phyloP scores from a whole-genome alignment of 2,797 vertebrate species.

The Hirundo rustica region DNA sequence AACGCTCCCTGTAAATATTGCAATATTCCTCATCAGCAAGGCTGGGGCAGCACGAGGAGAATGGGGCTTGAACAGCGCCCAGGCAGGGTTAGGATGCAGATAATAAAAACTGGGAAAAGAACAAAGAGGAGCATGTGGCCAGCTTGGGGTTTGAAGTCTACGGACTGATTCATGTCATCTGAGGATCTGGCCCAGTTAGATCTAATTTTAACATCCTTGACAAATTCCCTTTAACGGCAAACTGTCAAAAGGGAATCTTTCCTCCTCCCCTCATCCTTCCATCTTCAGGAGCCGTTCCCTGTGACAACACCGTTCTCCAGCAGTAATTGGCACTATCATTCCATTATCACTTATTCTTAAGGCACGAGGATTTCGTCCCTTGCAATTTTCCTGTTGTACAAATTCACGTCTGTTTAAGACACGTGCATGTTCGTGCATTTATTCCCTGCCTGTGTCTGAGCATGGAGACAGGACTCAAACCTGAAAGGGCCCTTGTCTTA shows the following conservation, averaged over 20 bases:
- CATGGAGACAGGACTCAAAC: not conserved
- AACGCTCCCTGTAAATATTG: not conserved
- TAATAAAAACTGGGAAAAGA: not conserved
- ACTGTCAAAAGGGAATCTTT: conserved; percentile 34
- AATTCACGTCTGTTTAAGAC: not conserved
- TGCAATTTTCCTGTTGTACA: conserved; percentile 53
- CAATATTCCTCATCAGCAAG: not conserved
- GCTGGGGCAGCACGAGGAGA: not conserved
- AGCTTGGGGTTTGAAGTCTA: not conserved
- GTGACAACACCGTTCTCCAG: conserved; percentile 37
- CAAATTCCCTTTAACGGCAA: conserved; percentile 30
- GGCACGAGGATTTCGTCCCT: conserved; percentile 39
- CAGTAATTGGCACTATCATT: conserved; percentile 62
- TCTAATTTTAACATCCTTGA: conserved; percentile 52
- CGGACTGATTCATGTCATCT: conserved; percentile 38
- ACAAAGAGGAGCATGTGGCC: conserved; percentile 23
- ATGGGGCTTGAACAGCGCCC: not conserved
- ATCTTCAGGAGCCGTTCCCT: not conserved
- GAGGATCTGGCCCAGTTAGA: conserved; percentile 45
- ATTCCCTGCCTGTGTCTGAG: not conserved
- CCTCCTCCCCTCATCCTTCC: conserved; percentile 16
- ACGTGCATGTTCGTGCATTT: not conserved
- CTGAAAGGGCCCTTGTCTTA: not conserved
- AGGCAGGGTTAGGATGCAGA: not conserved
- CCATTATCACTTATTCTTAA: conserved; percentile 54